Conservation (phyloP, 2,888 invertebrate genomes). For the Acleris emargana region DNA sequence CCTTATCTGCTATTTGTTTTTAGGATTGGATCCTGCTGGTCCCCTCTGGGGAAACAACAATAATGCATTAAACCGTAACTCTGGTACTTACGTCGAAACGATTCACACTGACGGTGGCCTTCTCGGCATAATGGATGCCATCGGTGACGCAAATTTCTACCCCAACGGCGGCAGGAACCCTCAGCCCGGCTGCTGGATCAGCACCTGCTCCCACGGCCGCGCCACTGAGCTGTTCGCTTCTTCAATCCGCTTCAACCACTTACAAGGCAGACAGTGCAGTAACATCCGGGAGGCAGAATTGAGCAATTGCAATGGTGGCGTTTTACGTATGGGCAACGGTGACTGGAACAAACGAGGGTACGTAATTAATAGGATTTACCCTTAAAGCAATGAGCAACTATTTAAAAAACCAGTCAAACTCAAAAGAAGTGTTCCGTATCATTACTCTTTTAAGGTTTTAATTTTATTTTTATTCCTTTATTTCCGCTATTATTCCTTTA, state of each 20-base stretch:
- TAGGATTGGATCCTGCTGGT: slow-evolving; percentile 70
- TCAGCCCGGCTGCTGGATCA: slow-evolving; percentile 66
- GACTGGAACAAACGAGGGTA: slow-evolving; percentile 57
- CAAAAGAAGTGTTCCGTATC: neutral
- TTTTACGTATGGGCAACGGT: slow-evolving; percentile 59
- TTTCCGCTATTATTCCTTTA: too few relatives aligned
- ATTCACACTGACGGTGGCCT: slow-evolving; percentile 69
- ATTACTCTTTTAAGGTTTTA: too few relatives aligned
- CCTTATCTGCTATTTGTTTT: slow-evolving; percentile 7
- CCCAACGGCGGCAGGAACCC: slow-evolving; percentile 68
- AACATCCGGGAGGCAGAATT: slow-evolving; percentile 53
- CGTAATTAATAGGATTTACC: slow-evolving; percentile 30
- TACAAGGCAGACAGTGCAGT: slow-evolving; percentile 55
- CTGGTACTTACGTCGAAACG: slow-evolving; percentile 64
- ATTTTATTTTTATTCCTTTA: too few relatives aligned
- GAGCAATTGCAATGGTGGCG: slow-evolving; percentile 50
- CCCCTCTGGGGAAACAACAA: slow-evolving; percentile 60
- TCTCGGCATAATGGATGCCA: slow-evolving; percentile 61
- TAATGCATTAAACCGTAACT: slow-evolving; percentile 53
- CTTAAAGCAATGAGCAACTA: neutral
- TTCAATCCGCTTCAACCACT: slow-evolving; percentile 56
- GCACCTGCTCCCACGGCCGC: slow-evolving; percentile 65
- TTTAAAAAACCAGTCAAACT: neutral
- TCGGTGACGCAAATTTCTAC: slow-evolving; percentile 67
- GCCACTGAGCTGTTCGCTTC: slow-evolving; percentile 60